Evolutionary conservation across 2,888 invertebrate species (phyloP).

Genomic region (Apantesis nais): DNA sequence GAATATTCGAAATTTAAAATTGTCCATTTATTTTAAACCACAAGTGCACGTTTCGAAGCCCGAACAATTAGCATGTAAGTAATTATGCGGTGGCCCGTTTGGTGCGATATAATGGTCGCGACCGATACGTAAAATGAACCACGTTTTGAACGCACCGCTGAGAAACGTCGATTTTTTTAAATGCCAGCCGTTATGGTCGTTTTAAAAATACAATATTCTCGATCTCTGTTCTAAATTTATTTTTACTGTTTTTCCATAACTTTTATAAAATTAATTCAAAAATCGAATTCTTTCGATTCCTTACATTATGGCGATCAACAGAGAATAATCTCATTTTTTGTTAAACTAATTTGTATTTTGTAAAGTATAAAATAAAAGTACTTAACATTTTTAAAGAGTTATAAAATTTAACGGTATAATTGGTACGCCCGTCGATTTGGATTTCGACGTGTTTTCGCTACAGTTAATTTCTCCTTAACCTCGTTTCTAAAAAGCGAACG

Average conservation of each 20-base stretch:
- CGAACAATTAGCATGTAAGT: conserved; percentile 70
- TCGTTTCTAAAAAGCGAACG: conserved; percentile 22
- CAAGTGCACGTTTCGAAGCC: conserved; percentile 53
- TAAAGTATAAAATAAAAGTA: neutral
- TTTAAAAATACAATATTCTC: conserved; percentile 17
- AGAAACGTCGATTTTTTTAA: conserved; percentile 46
- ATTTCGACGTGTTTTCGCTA: neutral
- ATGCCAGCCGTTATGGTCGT: conserved; percentile 30
- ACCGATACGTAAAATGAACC: conserved; percentile 66
- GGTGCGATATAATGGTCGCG: conserved; percentile 63
- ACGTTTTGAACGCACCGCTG: conserved; percentile 50
- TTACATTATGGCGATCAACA: neutral
- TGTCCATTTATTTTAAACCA: conserved; percentile 33
- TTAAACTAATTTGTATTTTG: neutral
- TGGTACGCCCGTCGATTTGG: neutral
- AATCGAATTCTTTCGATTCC: neutral
- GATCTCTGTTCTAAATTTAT: conserved; percentile 1
- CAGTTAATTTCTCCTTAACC: conserved; percentile 19
- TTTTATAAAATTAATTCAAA: conserved; percentile 6
- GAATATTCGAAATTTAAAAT: conserved; percentile 31
- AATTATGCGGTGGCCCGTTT: conserved; percentile 71
- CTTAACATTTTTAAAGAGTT: neutral
- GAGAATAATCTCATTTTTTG: neutral
- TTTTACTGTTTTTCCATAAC: neutral
- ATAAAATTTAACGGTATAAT: neutral